A percentile compares a stretch with the other conserved stretches of the same genome.
These are phyloP conservation scores for Rynchops niger DNA, from an alignment of 2,113 vertebrate genomes.

Conservation along the genomic window DNA sequence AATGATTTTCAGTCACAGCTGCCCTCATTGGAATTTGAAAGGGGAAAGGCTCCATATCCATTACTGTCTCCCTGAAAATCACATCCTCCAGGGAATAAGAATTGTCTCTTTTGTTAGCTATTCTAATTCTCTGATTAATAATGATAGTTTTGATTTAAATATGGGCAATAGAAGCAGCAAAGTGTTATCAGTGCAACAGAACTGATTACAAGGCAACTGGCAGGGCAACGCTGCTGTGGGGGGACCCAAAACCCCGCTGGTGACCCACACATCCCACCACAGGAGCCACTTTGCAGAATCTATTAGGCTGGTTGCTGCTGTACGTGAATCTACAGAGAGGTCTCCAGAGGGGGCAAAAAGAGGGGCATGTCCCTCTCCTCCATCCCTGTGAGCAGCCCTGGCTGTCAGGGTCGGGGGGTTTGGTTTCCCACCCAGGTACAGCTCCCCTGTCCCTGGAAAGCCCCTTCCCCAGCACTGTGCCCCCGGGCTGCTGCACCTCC, in stretches of 20 bases:
- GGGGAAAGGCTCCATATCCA: neutral
- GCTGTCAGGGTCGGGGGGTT: fast-evolving
- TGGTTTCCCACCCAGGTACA: neutral
- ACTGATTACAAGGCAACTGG: neutral
- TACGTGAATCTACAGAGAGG: neutral
- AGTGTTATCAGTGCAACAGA: neutral
- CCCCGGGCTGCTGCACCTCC: neutral
- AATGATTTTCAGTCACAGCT: constrained; percentile 4
- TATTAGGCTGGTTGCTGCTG: neutral
- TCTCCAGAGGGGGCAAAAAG: neutral
- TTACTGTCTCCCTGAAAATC: neutral
- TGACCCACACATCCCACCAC: neutral
- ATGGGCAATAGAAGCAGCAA: neutral
- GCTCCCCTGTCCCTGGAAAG: neutral
- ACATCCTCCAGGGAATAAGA: neutral
- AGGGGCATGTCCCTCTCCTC: fast-evolving
- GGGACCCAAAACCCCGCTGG: fast-evolving
- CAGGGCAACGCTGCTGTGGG: neutral
- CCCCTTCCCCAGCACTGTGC: fast-evolving
- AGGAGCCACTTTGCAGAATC: neutral
- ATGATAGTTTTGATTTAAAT: neutral
- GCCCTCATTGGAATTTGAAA: constrained; percentile 11
- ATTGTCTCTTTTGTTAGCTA: neutral
- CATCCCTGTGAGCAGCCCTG: neutral
- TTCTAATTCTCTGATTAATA: neutral